phyloP scores from a whole-genome alignment of 2,113 vertebrate genomes.

The Chauna torquata region DNA sequence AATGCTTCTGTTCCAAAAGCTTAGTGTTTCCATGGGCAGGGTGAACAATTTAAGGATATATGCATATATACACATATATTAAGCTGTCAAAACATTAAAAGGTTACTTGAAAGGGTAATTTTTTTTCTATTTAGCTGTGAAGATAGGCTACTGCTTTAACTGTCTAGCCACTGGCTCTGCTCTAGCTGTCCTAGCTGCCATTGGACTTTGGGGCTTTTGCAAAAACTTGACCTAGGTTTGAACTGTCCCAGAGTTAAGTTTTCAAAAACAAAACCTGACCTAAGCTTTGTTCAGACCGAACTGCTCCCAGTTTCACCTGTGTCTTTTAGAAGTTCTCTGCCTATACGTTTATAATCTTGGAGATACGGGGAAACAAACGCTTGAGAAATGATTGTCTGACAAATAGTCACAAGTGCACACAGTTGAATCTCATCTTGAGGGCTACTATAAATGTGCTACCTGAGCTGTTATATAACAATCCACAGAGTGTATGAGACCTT shows the following conservation, averaged over 20 bases:
- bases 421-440: neutral
- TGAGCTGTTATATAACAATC: neutral
- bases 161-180: neutral
- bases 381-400: neutral
- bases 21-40: slow-evolving; percentile 24
- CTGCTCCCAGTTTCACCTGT: neutral
- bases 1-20: slow-evolving; percentile 50
- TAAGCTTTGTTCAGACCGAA: neutral
- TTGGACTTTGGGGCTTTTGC: neutral
- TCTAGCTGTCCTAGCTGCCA: neutral
- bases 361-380: neutral
- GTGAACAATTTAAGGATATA: neutral
- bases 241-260: neutral
- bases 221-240: slow-evolving; percentile 36
- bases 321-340: neutral
- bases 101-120: neutral
- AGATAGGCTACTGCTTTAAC: slow-evolving; percentile 38
- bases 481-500: neutral
- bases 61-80: neutral
- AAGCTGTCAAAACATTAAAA: slow-evolving; percentile 18
- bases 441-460: neutral
- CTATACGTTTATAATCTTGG: neutral
- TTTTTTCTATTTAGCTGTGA: neutral
- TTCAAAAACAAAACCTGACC: neutral
- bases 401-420: neutral